phyloP scores from a whole-genome alignment of 2,888 invertebrate genomes.

The Muschampia plurimacula region DNA sequence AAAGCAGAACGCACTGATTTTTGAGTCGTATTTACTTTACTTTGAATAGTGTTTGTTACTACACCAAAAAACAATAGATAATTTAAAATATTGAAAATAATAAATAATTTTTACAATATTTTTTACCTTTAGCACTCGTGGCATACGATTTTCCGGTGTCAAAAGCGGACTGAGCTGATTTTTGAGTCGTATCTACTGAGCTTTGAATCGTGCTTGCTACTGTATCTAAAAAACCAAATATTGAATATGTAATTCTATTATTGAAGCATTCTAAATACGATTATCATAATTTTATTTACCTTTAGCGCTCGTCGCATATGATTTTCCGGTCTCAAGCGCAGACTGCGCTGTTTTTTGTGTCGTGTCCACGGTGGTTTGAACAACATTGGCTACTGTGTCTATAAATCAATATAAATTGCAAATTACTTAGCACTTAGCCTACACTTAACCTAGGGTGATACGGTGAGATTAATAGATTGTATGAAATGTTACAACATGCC shows the following conservation, averaged over 20 bases:
- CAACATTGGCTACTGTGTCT: conserved; percentile 64
- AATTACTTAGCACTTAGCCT: conserved; percentile 13
- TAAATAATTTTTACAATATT: background rate
- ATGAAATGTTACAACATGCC: conserved; percentile 19
- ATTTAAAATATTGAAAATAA: conserved; percentile 49
- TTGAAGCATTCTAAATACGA: conserved; percentile 8
- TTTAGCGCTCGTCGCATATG: conserved; percentile 61
- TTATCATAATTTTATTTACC: conserved; percentile 39
- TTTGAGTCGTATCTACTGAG: conserved; percentile 54
- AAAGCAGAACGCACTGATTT: conserved; percentile 61
- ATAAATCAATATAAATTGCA: conserved; percentile 42
- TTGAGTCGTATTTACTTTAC: conserved; percentile 60
- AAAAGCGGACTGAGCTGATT: conserved; percentile 60
- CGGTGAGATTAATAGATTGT: background rate
- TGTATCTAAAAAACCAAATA: conserved; percentile 19
- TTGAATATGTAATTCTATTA: conserved; percentile 47
- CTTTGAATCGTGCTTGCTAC: conserved; percentile 51
- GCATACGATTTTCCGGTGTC: conserved; percentile 62
- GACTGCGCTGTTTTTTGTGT: conserved; percentile 61
- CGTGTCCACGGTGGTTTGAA: conserved; percentile 49
- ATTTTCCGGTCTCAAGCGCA: conserved; percentile 61
- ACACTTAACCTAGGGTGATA: conserved; percentile 2
- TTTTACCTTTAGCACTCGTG: conserved; percentile 56
- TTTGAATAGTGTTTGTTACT: conserved; percentile 52
- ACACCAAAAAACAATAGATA: conserved; percentile 19